Evolutionary conservation across 2,113 vertebrate genomes (phyloP).

Genomic region (Polyodon spathula): DNA sequence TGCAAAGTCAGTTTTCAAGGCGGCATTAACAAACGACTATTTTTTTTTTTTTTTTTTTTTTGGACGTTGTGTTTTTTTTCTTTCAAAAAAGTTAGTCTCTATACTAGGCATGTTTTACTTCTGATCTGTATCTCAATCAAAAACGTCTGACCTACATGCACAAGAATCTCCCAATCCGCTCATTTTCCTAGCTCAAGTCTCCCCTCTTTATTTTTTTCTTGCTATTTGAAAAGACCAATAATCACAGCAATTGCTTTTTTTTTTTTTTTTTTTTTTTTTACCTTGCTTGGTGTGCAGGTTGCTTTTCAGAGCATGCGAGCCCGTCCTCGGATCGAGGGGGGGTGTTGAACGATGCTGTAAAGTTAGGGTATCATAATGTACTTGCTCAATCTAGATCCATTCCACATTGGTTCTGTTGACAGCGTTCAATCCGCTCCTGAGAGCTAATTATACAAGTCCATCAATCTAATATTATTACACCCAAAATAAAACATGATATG

Average conservation of each 20-base stretch:
- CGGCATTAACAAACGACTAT: background rate
- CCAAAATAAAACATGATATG: conserved; percentile 19
- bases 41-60: too few species aligned
- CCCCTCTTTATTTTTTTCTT: conserved; percentile 25
- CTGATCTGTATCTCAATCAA: background rate
- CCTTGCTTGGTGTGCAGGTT: conserved; percentile 46
- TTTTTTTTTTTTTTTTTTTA: conserved; percentile 40
- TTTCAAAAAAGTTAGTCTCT: conserved; percentile 12
- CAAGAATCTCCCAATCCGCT: conserved; percentile 31
- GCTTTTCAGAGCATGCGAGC: conserved; percentile 33
- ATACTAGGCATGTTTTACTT: conserved; percentile 10
- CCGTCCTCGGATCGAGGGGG: conserved; percentile 44
- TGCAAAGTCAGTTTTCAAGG: background rate
- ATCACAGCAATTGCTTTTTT: conserved; percentile 14
- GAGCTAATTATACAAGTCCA: conserved; percentile 24
- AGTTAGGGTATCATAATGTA: conserved; percentile 54
- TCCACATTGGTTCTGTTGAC: conserved; percentile 34
- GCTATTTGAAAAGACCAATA: conserved; percentile 20
- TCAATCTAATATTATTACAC: conserved; percentile 5
- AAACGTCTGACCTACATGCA: conserved; percentile 29
- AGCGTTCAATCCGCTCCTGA: conserved; percentile 16
- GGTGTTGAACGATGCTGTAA: conserved; percentile 31
- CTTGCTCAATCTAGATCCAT: conserved; percentile 11
- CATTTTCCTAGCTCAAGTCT: conserved; percentile 31
- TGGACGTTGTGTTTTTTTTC: too few species aligned